Base-by-base conservation (phyloP, 2,888 invertebrate genomes). In the Catocala sponsa region DNA sequence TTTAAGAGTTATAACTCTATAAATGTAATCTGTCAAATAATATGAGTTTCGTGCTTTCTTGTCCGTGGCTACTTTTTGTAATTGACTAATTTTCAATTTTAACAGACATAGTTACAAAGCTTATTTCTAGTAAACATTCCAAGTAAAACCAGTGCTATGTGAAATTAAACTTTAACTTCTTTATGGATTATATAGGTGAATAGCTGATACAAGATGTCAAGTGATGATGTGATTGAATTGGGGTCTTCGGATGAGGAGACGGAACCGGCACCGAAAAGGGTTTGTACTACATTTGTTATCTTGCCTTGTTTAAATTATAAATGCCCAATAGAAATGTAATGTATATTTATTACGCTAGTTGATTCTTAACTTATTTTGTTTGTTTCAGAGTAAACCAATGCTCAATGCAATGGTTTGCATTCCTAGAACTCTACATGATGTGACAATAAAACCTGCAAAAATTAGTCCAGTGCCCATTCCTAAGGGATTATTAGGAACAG, bases 221-320 rank as follows among this genome's bases (percentile, higher is more conserved):
- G 82, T 74, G 86, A 88, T 60, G 93, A 92, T 85, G 91, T 94
- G 60, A 94, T 94, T 66, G 93, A 93, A 80, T 83, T 94, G 74
- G 93, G 87, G 50, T 94, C 94, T 73, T 94, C 94, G 47, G 94
- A 94, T 59, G 94, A 94, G 68, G 94, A 94, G 59, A 70, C 85
- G 10, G 85, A 87, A 74, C 91, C 92, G 70, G 85, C 84, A 33
- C 86, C 87, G 12, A 94, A 92, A 77, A 92, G 88, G 86, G 94
- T 94, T 41, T 25, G 54, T 58, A 38, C n/a, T 7, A 5, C 11
- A 38, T 38, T 38, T 38, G 6, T 38, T 7, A 6, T 2, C 15
- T 1, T 25, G 25, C 25, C 35, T 38, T 38, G 9, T 38, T 38
- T 9, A 38, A 6, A 38, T 38, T 7, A 7, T 38, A 9, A 38